A percentile compares a stretch with the other conserved stretches of the same genome.
phyloP scores from a whole-genome alignment of 2,113 vertebrate genomes.

The Sarotherodon lohbergeri region DNA sequence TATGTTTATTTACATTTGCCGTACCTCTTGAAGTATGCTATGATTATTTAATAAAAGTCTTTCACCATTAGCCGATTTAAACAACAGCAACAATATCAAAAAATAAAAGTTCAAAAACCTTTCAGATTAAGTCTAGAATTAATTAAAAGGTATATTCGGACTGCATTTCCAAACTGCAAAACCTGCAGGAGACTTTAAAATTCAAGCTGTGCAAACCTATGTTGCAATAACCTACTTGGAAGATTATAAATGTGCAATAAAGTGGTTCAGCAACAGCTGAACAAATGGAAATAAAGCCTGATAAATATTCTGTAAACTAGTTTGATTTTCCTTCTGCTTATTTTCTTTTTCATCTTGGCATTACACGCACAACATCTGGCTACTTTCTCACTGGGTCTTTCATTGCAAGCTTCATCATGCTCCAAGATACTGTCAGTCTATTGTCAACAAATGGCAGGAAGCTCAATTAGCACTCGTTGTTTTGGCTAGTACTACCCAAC shows the following conservation, averaged over 20 bases:
- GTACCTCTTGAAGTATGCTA: background rate
- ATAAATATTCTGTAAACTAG: background rate
- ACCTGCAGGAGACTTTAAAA: background rate
- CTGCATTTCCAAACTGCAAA: background rate
- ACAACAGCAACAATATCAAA: background rate
- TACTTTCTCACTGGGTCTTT: background rate
- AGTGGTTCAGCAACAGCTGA: background rate
- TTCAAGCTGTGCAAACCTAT: background rate
- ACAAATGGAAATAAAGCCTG: background rate
- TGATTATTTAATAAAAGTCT: background rate
- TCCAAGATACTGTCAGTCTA: background rate
- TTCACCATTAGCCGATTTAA: background rate
- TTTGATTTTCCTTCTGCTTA: background rate
- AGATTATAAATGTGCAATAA: background rate
- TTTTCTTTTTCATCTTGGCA: background rate
- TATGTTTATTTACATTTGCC: background rate
- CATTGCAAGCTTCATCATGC: background rate
- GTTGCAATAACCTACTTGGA: background rate
- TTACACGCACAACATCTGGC: background rate
- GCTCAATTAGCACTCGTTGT: background rate
- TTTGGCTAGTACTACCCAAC: background rate
- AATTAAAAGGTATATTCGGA: background rate
- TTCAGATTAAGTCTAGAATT: background rate
- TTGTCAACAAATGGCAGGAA: background rate
- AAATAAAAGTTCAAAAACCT: background rate